A percentile compares a stretch with the other conserved stretches of the same genome.
These are phyloP conservation scores for Ophonus ardosiacus DNA, from an alignment of 2,888 invertebrate genomes.

Conservation along the genomic window DNA sequence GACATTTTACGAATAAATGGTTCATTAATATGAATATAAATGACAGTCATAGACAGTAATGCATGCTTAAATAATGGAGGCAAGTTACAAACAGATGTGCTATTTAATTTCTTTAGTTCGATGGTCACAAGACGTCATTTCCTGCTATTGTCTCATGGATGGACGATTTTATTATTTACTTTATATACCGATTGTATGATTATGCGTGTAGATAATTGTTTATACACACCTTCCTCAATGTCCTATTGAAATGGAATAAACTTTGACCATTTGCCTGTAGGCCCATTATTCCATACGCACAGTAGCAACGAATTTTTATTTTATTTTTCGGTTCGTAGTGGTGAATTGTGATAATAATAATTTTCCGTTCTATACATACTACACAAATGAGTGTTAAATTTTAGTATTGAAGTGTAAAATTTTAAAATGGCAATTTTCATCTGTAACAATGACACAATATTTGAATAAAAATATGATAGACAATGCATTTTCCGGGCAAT, in stretches of 20 bases:
- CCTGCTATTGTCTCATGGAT: constrained; percentile 41
- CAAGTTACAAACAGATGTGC: constrained; percentile 10
- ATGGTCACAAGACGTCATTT: constrained; percentile 15
- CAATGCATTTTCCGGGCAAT: background rate
- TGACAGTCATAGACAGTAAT: constrained; percentile 4
- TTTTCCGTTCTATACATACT: background rate
- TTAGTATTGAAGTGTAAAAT: background rate
- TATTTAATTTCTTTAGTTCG: constrained; percentile 35
- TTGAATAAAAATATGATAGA: background rate
- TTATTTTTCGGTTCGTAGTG: background rate
- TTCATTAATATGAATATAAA: constrained; percentile 10
- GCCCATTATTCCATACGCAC: background rate
- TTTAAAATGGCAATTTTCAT: background rate
- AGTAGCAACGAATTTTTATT: background rate
- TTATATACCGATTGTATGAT: constrained; percentile 1
- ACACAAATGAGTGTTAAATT: background rate
- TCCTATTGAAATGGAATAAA: background rate
- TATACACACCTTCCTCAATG: constrained; percentile 1
- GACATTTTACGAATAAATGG: background rate
- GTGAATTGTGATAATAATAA: background rate
- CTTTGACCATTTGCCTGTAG: background rate
- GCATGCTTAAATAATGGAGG: constrained; percentile 16
- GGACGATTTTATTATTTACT: constrained; percentile 14
- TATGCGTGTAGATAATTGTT: constrained; percentile 31
- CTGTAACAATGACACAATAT: background rate